Percentiles rank a stretch among this genome's conserved stretches.
phyloP scores from a whole-genome alignment of 2,113 vertebrate species.

The Ochotona curzoniae region DNA sequence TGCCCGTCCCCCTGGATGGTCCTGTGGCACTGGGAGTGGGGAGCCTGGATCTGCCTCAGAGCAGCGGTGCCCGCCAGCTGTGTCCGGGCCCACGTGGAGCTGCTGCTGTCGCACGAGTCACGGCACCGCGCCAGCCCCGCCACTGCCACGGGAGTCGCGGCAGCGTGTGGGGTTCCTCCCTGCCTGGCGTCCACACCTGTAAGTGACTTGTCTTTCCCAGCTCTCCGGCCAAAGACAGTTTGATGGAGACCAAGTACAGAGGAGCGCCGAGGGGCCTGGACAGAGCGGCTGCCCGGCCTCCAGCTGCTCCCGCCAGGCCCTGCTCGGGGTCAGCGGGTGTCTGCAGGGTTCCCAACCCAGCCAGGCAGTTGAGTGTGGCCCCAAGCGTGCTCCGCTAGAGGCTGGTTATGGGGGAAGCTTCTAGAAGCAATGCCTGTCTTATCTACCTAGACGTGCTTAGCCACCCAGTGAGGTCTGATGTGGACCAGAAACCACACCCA shows the following conservation, averaged over 20 bases:
- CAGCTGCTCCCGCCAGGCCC: not conserved
- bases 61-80: not conserved
- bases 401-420: conserved; percentile 78
- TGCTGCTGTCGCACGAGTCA: too few relatives aligned
- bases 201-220: conserved; percentile 50
- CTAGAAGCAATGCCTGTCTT: conserved; percentile 79
- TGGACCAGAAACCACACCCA: conserved; percentile 81
- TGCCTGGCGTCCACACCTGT: not conserved
- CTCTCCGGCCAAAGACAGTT: conserved; percentile 61
- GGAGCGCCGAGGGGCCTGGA: too few relatives aligned
- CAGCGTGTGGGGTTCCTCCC: too few relatives aligned
- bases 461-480: conserved; percentile 81
- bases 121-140: too few relatives aligned
- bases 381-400: conserved; percentile 61
- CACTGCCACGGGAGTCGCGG: too few relatives aligned
- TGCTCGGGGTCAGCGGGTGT: not conserved
- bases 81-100: too few relatives aligned
- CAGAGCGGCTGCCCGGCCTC: accelerated
- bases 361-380: conserved; percentile 67
- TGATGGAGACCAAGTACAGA: accelerated
- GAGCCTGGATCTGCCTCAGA: conserved; percentile 53
- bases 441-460: conserved; percentile 81
- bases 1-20: not conserved
- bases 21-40: not conserved
- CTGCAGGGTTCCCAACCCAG: conserved; percentile 72